phyloP scores from a whole-genome alignment of 2,113 vertebrate species.

The Platanista minor region DNA sequence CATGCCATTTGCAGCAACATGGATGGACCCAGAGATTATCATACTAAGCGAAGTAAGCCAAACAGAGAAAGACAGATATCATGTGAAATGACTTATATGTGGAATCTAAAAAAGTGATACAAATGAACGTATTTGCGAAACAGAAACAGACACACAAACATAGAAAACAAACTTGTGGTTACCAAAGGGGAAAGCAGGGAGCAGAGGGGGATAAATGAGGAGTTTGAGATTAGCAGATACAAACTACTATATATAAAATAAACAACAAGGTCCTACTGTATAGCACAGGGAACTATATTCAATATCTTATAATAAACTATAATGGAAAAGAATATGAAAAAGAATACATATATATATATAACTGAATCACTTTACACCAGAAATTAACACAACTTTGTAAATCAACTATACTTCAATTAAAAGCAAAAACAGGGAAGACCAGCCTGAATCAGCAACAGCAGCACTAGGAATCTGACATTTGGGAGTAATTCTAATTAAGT shows the following conservation, averaged over 20 bases:
- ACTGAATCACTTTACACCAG: not conserved
- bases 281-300: not conserved
- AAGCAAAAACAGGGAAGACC: not conserved
- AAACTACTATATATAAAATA: not conserved
- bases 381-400: not conserved
- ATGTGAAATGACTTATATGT: not conserved
- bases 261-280: not conserved
- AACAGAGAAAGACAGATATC: not conserved
- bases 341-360: not conserved
- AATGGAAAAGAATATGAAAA: not conserved
- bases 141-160: not conserved
- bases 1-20: not conserved
- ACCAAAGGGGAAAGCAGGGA: not conserved
- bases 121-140: not conserved
- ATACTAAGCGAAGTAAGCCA: not conserved
- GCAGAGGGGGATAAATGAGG: not conserved
- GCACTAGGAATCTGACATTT: not conserved
- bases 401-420: not conserved
- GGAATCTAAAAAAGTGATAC: not conserved
- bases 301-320: not conserved
- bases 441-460: rapidly evolving
- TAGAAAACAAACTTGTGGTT: not conserved
- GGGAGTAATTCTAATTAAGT: not conserved
- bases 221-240: not conserved
- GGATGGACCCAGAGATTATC: not conserved